phyloP scores from a whole-genome alignment of 2,113 vertebrate genomes.

The Triplophysa siluroides region DNA sequence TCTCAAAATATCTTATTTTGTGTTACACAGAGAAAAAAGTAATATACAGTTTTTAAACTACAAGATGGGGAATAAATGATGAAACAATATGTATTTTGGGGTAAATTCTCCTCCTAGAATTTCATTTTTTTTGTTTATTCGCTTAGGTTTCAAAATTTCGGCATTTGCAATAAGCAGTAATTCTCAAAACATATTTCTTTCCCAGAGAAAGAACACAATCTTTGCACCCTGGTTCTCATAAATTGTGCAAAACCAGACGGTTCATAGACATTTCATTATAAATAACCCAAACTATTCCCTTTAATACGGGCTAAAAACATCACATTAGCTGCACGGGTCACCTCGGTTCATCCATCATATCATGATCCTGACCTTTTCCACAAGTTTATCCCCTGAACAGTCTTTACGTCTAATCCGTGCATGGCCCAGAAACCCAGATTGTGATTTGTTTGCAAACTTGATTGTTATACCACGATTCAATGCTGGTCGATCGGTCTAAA shows the following conservation, averaged over 20 bases:
- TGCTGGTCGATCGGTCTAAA: background rate
- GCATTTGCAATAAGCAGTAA: no score
- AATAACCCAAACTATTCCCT: background rate
- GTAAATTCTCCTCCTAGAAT: no score
- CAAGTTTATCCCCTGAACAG: background rate
- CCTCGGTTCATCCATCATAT: background rate
- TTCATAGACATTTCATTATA: background rate
- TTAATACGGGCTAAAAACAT: background rate
- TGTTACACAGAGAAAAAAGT: no score
- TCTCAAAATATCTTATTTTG: no score
- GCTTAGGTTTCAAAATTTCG: no score
- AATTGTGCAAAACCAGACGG: background rate
- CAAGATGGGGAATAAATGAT: no score
- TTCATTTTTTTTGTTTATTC: no score
- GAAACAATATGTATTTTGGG: no score
- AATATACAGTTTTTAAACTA: no score
- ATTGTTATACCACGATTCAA: slow-evolving; percentile 1
- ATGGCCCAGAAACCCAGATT: slow-evolving; percentile 10
- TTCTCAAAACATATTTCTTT: background rate
- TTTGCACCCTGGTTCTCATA: background rate
- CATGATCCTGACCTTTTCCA: slow-evolving; percentile 17
- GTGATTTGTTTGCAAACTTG: background rate
- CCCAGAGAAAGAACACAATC: background rate
- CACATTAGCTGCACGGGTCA: background rate
- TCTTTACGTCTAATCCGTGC: background rate